phyloP scores from a whole-genome alignment of 30 jellyfish, hydroid and myxozoan genomes.

The Aurelia coerulea region DNA sequence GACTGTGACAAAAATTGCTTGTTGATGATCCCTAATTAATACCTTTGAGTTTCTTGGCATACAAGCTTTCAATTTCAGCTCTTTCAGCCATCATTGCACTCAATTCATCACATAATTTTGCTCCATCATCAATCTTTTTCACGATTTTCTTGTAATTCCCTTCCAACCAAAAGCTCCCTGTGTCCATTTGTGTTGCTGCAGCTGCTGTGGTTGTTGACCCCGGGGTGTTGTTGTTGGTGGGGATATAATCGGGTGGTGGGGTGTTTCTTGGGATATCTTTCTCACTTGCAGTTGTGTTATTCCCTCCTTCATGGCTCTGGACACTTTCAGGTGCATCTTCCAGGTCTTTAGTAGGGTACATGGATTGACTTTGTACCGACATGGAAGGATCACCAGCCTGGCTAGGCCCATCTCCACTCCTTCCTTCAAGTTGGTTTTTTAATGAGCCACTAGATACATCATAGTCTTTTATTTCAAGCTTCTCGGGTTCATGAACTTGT shows the following conservation, averaged over 20 bases:
- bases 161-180: constrained; percentile 73
- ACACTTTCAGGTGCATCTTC: no score
- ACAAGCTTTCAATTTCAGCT: constrained; percentile 85
- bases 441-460: background rate
- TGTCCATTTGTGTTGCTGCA: background rate
- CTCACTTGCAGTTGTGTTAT: background rate
- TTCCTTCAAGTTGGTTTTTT: background rate
- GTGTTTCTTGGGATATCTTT: constrained; percentile 54
- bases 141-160: constrained; percentile 74
- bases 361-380: background rate
- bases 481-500: background rate
- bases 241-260: constrained; percentile 61
- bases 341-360: no score
- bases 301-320: background rate
- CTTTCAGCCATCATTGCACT: constrained; percentile 88
- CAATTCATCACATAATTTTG: constrained; percentile 77
- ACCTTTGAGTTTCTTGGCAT: constrained; percentile 93
- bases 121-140: constrained; percentile 86
- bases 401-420: constrained; percentile 30
- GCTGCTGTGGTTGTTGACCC: background rate
- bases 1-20: no score
- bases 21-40: background rate
- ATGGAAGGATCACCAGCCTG: background rate
- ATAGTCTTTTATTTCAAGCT: background rate
- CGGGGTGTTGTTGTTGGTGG: background rate